phyloP scores from a whole-genome alignment of 2,888 invertebrate genomes.

The Melanotus villosus region DNA sequence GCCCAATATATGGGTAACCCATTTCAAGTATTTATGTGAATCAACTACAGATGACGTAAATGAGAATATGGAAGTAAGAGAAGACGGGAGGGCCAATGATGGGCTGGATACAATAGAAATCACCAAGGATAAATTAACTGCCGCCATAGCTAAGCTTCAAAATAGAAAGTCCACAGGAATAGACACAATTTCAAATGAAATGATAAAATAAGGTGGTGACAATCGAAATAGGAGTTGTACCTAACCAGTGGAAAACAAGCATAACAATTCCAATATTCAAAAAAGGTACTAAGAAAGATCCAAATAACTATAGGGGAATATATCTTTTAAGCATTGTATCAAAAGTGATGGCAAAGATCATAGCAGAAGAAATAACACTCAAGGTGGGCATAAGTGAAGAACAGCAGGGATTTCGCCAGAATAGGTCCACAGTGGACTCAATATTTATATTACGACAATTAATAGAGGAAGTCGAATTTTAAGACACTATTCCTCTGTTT shows the following conservation, averaged over 20 bases:
- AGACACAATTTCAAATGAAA: not conserved
- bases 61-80: not conserved
- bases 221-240: not conserved
- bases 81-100: not conserved
- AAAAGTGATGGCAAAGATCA: too few species aligned
- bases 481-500: not conserved
- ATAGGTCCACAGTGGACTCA: constrained; percentile 9
- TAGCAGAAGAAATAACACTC: too few species aligned
- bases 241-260: too few species aligned
- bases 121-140: not conserved
- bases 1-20: not conserved
- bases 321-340: too few species aligned
- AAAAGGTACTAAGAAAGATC: constrained; percentile 1
- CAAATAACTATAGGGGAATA: not conserved
- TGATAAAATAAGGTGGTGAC: not conserved
- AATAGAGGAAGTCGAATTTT: too few species aligned
- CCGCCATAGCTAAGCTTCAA: not conserved
- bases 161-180: not conserved
- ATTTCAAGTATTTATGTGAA: not conserved
- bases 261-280: not conserved
- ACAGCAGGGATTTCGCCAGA: constrained; percentile 6
- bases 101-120: not conserved
- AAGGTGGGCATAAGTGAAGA: not conserved
- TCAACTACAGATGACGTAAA: too few species aligned
- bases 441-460: constrained; percentile 4